Evolutionary conservation across 2,113 vertebrate species (phyloP), one percentile per base, ranked within the genome.

Genomic region (Scortum barcoo): DNA sequence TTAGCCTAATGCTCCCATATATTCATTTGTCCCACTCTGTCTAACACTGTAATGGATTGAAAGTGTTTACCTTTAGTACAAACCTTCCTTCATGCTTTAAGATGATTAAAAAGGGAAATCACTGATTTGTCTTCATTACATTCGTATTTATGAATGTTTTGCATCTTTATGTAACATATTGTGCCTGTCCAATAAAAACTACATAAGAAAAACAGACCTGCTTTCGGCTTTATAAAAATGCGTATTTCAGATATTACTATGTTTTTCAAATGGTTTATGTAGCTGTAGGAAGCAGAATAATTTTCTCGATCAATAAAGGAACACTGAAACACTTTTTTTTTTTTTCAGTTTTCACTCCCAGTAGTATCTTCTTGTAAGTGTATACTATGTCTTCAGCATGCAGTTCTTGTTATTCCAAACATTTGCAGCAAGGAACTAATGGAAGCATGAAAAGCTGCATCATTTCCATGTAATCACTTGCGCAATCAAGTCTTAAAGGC

Each of bases 1-100:
- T 80, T 76, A 67, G 33, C 78, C 61, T 71, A 65, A 85, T 80
- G 60, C 60, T 60, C 20, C 51, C 22, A 42, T 60, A 58, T 50
- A 71, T 57, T 73, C 16, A 84, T 73, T 73, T 67, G 44, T 26
- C 33, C 33, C 26, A 28, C 26, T 2, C 60, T 42, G 48, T 50
- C 51, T 16, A 61, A 26, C 53, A 61, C 46, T 38, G 81, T 54
- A 67, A 68, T 67, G 69, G 42, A 78, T 73, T 61, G 3, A 46
- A 53, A 73, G 22, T 28, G 30, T 72, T 72, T 60, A 28, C 17
- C 13, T 40, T 72, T 33, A 16, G 16, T 40, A 57, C 57, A 48
- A 83, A 14, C 16, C 2, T 50, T 50, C n/a, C 57, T 42, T 68
- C 13, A 8, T 30, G 19, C 40, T 42, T 62, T 24, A 50, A 28